Evolutionary conservation across 2,113 vertebrate species (phyloP).

Genomic region (Vanacampus margaritifer): DNA sequence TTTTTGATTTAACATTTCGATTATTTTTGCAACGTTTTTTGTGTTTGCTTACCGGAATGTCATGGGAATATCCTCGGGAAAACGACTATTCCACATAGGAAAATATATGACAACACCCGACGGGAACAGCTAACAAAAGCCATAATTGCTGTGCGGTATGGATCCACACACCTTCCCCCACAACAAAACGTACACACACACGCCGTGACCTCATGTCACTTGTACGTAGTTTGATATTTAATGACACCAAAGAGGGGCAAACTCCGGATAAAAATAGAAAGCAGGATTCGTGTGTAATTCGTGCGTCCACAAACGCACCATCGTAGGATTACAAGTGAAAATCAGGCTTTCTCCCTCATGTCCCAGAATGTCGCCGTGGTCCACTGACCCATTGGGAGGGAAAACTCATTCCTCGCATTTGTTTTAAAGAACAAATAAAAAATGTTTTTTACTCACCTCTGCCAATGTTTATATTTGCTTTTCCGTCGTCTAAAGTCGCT

Average conservation of each 20-base stretch:
- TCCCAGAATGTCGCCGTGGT: constrained; percentile 27
- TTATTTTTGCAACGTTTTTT: neutral
- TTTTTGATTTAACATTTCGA: neutral
- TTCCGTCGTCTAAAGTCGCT: constrained; percentile 17
- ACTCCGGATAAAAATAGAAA: neutral
- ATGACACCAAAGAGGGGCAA: neutral
- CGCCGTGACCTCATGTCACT: neutral
- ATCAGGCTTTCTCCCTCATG: constrained; percentile 9
- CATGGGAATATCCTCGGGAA: neutral
- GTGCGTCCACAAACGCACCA: neutral
- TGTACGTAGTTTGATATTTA: neutral
- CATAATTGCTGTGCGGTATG: neutral
- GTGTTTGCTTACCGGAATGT: neutral
- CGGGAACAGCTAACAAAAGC: neutral
- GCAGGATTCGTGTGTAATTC: neutral
- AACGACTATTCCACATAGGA: neutral
- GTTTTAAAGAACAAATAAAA: neutral
- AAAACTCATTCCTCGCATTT: neutral
- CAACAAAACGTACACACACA: neutral
- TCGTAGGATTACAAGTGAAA: neutral
- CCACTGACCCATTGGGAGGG: constrained; percentile 54
- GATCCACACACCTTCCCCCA: neutral
- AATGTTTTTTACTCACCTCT: constrained; percentile 57
- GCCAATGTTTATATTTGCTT: constrained; percentile 49
- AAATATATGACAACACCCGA: neutral